phyloP scores from a whole-genome alignment of 2,888 invertebrate genomes.

The Perizoma affinitatum region DNA sequence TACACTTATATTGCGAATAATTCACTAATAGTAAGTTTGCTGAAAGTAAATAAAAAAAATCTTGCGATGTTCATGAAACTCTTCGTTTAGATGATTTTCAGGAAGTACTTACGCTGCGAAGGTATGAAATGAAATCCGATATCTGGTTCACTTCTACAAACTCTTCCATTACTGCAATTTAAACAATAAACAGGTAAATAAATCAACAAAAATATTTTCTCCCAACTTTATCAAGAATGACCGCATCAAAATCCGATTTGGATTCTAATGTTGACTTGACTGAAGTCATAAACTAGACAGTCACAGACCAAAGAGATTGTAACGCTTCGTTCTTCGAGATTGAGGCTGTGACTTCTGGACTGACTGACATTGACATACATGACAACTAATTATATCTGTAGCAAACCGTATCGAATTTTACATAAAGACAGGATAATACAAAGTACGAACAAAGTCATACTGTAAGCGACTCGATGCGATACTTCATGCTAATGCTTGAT shows the following conservation, averaged over 20 bases:
- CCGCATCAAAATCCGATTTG: conserved; percentile 11
- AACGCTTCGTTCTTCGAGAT: no score
- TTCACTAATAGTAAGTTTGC: neutral
- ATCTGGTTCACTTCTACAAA: conserved; percentile 89
- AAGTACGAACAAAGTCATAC: no score
- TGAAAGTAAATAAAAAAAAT: conserved; percentile 19
- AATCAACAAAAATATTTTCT: conserved; percentile 7
- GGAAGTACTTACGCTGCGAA: conserved; percentile 88
- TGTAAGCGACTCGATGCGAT: no score
- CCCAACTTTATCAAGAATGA: conserved; percentile 26
- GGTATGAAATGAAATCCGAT: conserved; percentile 90
- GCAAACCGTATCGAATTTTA: no score
- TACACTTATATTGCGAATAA: neutral
- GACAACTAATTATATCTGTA: no score
- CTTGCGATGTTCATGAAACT: conserved; percentile 10
- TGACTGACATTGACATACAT: no score
- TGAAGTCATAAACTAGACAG: no score
- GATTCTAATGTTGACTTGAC: neutral
- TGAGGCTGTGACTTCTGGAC: no score
- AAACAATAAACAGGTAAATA: conserved; percentile 17
- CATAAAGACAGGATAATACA: no score
- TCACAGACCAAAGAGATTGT: no score
- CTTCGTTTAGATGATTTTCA: conserved; percentile 21
- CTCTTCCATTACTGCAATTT: conserved; percentile 75
- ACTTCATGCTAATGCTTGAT: no score